Base-by-base conservation (phyloP, 2,888 invertebrate species). In the Drosophila nr. perissopoda region DNA sequence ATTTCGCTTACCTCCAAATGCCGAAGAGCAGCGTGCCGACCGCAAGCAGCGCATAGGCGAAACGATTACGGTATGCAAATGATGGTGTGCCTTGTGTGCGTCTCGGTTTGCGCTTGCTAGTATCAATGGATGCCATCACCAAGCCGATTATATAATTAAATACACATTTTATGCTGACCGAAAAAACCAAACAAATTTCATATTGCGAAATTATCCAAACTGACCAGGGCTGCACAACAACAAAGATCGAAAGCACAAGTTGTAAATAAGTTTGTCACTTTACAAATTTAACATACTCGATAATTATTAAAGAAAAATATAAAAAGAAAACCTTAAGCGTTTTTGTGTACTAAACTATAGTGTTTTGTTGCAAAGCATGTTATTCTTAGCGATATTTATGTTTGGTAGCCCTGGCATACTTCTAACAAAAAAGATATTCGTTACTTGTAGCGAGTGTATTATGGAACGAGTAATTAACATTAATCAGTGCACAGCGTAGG, bases 11-110 rank as follows among this genome's bases (percentile, higher is more conserved):
- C 93, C 76, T 58, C 77, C 86, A 92, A 57, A 85, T 63, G 0
- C 81, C 88, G 77, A 92, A 92, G 16, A 90, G 31, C 5, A 74
- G 56, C 10, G 80, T 56, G 60, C 92, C 93, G n/a, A 94, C 54
- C 40, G 92, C 91, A 73, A 96, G 49, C 11, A 94, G 70, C 34
- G 94, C 94, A 27, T 93, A 80, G 16, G 94, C 94, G 76, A 94
- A 93, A 69, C 93, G 92, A 91, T 95, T 95, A 75, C 95, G 93
- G 69, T 94, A 93, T 73, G 83, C 90, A 76, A 93, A 94, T 57
- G 95, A 94, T 52, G 96, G 96, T 51, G 96, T 96, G 81, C 96
- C 96, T 91, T 94, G 94, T 70, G 95, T 92, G 93, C 94, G 94
- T 92, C 96, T 94, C 75, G 96, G 96, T 94, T 96, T 96, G 91